Evolutionary conservation across 2,797 vertebrate species (phyloP), one percentile per base, ranked within the genome.

Genomic region (Calcarius lapponicus): DNA sequence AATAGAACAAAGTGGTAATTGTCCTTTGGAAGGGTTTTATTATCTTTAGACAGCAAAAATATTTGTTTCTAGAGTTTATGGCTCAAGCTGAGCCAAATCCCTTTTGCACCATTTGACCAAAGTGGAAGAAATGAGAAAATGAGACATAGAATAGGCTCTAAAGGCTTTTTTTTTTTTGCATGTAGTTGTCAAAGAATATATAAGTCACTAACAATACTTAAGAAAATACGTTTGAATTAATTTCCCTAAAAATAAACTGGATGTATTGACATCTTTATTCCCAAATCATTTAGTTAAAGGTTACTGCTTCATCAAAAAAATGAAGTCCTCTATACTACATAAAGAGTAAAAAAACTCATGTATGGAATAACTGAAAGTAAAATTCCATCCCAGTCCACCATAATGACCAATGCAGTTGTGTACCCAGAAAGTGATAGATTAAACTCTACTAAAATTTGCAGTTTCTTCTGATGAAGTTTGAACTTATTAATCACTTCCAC

Each of bases 1-100:
- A 94, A 85, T 12, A 45, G 64, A 80, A 90, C 26, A 65, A 87
- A 91, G 40, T 53, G 61, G 25, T 45, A 70, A 80, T 66, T 82
- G 75, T 67, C 40, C 24, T 93, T 78, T 83, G 69, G 65, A 92
- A 92, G 22, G 42, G 10, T 67, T 96, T 92, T 71, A 73, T 92
- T 95, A 25, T 78, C 22, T 91, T 87, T 78, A 92, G 81, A 18
- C 58, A 74, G 54, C 51, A 93, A 94, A 90, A 92, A 10, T 42
- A 38, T 34, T 82, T 91, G 58, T n/a, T 90, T 67, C 71, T 87
- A 61, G 24, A 80, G 69, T 92, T 91, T 88, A 80, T 83, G 62
- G 65, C 72, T 86, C 10, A 43, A 93, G 53, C 42, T 69, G 50
- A 88, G 87, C 31, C 66, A 87, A 96, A 90, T 95, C 69, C 61